These are phyloP conservation scores for Ectemnius continuus DNA, from an alignment of 2,888 invertebrate genomes.

Conservation along the genomic window DNA sequence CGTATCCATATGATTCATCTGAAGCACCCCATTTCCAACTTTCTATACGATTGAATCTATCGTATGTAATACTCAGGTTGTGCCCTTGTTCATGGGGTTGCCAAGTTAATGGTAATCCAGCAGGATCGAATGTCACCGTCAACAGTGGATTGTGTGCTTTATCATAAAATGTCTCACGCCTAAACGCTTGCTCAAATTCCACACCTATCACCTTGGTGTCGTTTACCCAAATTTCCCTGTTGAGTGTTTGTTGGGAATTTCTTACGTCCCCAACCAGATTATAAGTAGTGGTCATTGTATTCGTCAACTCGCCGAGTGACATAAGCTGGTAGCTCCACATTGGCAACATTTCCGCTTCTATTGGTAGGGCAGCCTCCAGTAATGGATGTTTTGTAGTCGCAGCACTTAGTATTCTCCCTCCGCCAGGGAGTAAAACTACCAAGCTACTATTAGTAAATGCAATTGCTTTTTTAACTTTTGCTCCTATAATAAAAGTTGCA, in stretches of 20 bases:
- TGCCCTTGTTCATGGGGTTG: slow-evolving; percentile 89
- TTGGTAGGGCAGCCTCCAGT: slow-evolving; percentile 89
- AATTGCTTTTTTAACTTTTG: slow-evolving; percentile 85
- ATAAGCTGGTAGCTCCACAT: slow-evolving; percentile 93
- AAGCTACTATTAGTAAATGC: slow-evolving; percentile 89
- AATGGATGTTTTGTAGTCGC: slow-evolving; percentile 90
- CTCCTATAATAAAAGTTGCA: slow-evolving; percentile 46
- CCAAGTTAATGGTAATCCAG: slow-evolving; percentile 92
- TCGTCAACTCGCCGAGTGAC: slow-evolving; percentile 87
- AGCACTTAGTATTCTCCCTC: slow-evolving; percentile 86
- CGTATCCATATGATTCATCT: slow-evolving; percentile 91
- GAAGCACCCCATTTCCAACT: slow-evolving; percentile 95
- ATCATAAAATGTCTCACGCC: slow-evolving; percentile 94
- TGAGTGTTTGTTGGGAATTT: slow-evolving; percentile 90
- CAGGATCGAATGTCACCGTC: slow-evolving; percentile 92
- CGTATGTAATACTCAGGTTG: slow-evolving; percentile 92
- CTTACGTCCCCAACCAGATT: slow-evolving; percentile 91
- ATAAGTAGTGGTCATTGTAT: slow-evolving; percentile 90
- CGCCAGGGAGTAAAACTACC: slow-evolving; percentile 86
- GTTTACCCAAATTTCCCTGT: slow-evolving; percentile 92
- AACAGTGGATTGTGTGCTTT: slow-evolving; percentile 89
- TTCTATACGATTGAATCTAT: slow-evolving; percentile 91
- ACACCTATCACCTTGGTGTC: slow-evolving; percentile 92
- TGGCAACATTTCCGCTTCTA: slow-evolving; percentile 93
- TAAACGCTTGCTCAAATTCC: slow-evolving; percentile 94